A percentile compares a stretch with the other conserved stretches of the same genome.
Conservation (phyloP, 2,113 vertebrate species). For the Craseonycteris thonglongyai region DNA sequence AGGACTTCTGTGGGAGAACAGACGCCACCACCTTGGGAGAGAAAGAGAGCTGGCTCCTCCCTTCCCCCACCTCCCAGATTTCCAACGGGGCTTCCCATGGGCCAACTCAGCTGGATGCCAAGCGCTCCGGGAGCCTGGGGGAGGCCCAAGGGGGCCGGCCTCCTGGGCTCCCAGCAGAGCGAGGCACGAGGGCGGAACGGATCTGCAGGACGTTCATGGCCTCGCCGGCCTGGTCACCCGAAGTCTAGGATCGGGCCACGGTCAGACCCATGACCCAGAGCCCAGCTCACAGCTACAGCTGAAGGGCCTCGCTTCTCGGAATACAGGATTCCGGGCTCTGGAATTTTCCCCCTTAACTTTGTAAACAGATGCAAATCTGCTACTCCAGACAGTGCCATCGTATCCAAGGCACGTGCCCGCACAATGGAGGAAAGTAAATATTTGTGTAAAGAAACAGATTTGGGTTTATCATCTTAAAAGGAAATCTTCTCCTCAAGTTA, state of each 20-base stretch:
- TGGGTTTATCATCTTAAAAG: constrained; percentile 25
- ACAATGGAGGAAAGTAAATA: constrained; percentile 43
- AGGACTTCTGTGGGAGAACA: no score
- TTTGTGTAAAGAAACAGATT: constrained; percentile 38
- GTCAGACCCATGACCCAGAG: not conserved
- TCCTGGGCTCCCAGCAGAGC: not conserved
- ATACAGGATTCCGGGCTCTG: not conserved
- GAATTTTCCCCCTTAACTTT: not conserved
- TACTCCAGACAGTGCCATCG: not conserved
- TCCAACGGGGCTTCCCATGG: not conserved
- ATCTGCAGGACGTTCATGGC: accelerated
- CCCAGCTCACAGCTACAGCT: accelerated
- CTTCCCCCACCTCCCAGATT: not conserved
- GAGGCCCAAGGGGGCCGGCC: not conserved
- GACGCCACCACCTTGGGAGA: accelerated
- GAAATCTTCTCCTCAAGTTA: constrained; percentile 6
- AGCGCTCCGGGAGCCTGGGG: not conserved
- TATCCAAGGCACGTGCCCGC: not conserved
- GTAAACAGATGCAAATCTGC: constrained; percentile 19
- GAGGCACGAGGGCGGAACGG: not conserved
- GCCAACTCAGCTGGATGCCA: not conserved
- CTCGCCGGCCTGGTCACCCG: accelerated
- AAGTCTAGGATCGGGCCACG: not conserved
- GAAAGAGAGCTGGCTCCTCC: no score
- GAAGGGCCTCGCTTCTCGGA: not conserved